A percentile compares a stretch with the other conserved stretches of the same genome.
Evolutionary conservation across 2,888 invertebrate species (phyloP).

Genomic region (Thelaira solivaga): DNA sequence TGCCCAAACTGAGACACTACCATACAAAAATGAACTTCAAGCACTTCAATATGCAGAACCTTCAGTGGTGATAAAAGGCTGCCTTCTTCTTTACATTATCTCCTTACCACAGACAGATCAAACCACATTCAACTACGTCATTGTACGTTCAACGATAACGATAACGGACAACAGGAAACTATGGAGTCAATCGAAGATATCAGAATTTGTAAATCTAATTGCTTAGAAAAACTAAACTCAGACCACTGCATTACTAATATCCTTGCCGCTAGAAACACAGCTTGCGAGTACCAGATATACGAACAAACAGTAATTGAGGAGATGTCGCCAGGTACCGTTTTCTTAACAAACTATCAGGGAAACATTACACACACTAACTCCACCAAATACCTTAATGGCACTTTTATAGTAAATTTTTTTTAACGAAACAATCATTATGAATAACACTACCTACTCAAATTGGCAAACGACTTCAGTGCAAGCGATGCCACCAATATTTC

Average conservation of each 20-base stretch:
- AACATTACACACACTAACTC: neutral
- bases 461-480: slow-evolving; percentile 25
- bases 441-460: slow-evolving; percentile 10
- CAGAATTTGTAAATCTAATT: slow-evolving; percentile 6
- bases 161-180: slow-evolving; percentile 37
- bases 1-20: slow-evolving; percentile 57
- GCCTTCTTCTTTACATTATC: slow-evolving; percentile 54
- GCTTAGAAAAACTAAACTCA: neutral
- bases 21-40: slow-evolving; percentile 60
- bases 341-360: slow-evolving; percentile 1
- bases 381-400: neutral
- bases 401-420: slow-evolving; percentile 31
- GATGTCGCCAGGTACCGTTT: neutral
- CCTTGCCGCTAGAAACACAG: neutral
- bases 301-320: neutral
- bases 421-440: slow-evolving; percentile 7
- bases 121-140: slow-evolving; percentile 48
- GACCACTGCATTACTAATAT: slow-evolving; percentile 12
- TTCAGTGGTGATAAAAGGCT: slow-evolving; percentile 54
- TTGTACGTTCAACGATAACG: slow-evolving; percentile 51
- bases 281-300: slow-evolving; percentile 17
- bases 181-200: slow-evolving; percentile 41
- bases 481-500: slow-evolving; percentile 6
- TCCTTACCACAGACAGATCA: slow-evolving; percentile 54
- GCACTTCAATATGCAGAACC: slow-evolving; percentile 61